Evolutionary conservation across 2,113 vertebrate species (phyloP).

Genomic region (Chaenogobius annularis): DNA sequence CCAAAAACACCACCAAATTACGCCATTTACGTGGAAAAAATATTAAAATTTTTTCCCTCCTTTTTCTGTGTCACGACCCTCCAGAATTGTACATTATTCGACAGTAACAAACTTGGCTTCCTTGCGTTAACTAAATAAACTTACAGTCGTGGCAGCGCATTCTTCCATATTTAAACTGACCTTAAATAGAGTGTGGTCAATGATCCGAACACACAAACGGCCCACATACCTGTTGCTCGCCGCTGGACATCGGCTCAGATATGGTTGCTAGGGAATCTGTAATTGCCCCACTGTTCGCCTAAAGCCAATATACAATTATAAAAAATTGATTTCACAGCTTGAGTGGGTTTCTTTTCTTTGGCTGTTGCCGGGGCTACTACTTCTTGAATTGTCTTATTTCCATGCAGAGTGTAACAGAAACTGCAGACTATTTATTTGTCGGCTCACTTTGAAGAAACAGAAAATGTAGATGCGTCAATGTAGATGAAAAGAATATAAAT

Average conservation of each 20-base stretch:
- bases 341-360: not conserved
- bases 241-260: not conserved
- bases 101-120: too few relatives aligned
- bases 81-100: too few relatives aligned
- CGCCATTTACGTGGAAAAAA: too few relatives aligned
- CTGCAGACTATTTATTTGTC: too few relatives aligned
- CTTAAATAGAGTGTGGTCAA: not conserved
- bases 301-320: not conserved
- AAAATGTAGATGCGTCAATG: too few relatives aligned
- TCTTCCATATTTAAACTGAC: not conserved
- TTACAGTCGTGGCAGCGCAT: not conserved
- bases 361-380: not conserved
- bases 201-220: not conserved
- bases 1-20: too few relatives aligned
- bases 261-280: not conserved
- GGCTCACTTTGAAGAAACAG: too few relatives aligned
- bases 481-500: too few relatives aligned
- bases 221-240: not conserved
- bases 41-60: too few relatives aligned
- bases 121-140: too few relatives aligned
- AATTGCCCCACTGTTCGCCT: not conserved
- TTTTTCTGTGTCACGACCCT: too few relatives aligned
- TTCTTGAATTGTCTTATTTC: not conserved
- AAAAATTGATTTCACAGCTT: slow-evolving; percentile 20
- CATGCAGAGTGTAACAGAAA: not conserved